Conservation (phyloP, 35 echinoderm and acorn worm genomes). For the Antedon bifida region DNA sequence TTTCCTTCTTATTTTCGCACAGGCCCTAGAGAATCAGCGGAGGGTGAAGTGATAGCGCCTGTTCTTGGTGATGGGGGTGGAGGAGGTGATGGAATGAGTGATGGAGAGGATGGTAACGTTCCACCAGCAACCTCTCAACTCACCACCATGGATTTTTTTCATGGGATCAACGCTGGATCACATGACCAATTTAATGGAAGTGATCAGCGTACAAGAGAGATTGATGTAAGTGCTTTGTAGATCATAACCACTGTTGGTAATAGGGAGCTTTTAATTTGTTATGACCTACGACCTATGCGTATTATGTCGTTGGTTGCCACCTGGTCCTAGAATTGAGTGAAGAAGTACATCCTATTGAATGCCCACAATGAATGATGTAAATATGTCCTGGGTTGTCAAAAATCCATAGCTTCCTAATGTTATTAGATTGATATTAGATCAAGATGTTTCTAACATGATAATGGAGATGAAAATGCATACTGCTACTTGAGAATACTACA, state of each 20-base stretch:
- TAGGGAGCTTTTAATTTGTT: too few species aligned
- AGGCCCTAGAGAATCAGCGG: conserved; percentile 60
- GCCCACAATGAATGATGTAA: too few species aligned
- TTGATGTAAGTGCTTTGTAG: background rate
- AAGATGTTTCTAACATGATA: too few species aligned
- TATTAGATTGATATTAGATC: too few species aligned
- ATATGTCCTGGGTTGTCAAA: too few species aligned
- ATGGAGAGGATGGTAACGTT: conserved; percentile 37
- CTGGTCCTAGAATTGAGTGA: too few species aligned
- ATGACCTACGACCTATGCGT: too few species aligned
- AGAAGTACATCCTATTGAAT: too few species aligned
- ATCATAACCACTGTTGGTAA: background rate
- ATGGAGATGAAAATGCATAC: too few species aligned
- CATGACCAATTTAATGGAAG: background rate
- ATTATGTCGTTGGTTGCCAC: too few species aligned
- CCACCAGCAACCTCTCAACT: background rate
- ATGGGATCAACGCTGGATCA: background rate
- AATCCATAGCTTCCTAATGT: too few species aligned
- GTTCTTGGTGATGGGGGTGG: conserved; percentile 92
- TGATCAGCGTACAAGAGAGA: background rate
- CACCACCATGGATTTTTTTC: conserved; percentile 15
- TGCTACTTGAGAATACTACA: too few species aligned
- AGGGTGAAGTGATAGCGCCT: conserved; percentile 69
- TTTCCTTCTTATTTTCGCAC: background rate
- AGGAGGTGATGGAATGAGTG: conserved; percentile 97